Evolutionary conservation across 2,888 invertebrate species (phyloP), one percentile per base, ranked within the genome.

Genomic region (Troides helena): DNA sequence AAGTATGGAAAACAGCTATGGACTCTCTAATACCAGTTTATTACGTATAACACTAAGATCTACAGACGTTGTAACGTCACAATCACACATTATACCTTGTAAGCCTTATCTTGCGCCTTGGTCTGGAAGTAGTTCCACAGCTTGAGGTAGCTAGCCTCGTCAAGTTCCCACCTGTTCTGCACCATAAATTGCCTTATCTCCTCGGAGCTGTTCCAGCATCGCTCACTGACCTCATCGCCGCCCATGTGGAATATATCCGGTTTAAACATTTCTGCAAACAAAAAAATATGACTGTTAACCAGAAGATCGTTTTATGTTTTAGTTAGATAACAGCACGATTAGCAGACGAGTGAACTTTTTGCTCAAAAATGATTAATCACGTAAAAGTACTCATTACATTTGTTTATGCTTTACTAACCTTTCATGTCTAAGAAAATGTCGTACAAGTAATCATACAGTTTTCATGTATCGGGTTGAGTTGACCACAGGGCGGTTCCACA

Each of bases 201-300:
- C 4, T 89, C 83, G 0, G 96, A 95, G 0, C 95, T 93, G 79
- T 96, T 96, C 97, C 97, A 98, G 83, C 97, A 98, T 6, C 88
- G 81, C 67, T 93, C 89, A 67, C 86, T 93, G 1, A 95, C 97
- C 84, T 97, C 97, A 80, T 97, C 97, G 0, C 97, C 97, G 1
- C 97, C 97, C 97, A 97, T 97, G 84, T 97, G 97, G 88, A 97
- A 97, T 2, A 97, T 92, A 80, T 97, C 97, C 0, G 96, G 95
- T 0, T 94, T 81, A 83, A 96, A 96, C 63, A 94, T 93, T 0
- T 94, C 93, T 93, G 81, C 6, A 78, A 58, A 12, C n/a, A 7
- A 61, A 43, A 60, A 30, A 63, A 61, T 60, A 39, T 39, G 7
- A 39, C 7, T 10, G 39, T 36, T 5, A 36, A 36, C 36, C 36